These are phyloP conservation scores for Maniola jurtina DNA, from an alignment of 1,140 invertebrate species.

Conservation along the genomic window DNA sequence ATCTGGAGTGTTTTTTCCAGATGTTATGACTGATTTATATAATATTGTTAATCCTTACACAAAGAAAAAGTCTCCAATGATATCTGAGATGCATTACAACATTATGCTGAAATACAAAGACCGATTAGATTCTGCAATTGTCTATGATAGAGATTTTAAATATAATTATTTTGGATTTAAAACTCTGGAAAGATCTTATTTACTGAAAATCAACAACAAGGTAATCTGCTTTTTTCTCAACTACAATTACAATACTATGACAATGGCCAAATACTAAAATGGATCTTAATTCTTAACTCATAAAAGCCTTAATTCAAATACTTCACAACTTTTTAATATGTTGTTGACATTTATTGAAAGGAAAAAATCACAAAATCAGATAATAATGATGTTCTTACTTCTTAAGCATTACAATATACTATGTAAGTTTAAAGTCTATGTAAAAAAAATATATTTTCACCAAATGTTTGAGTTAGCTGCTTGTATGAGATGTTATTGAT, in stretches of 20 bases:
- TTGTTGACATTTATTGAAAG: neutral
- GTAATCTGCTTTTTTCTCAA: conserved; percentile 30
- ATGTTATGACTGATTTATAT: conserved; percentile 94
- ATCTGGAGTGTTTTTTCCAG: conserved; percentile 78
- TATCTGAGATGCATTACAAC: conserved; percentile 90
- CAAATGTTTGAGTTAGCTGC: too few relatives aligned
- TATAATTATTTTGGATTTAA: conserved; percentile 99
- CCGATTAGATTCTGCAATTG: conserved; percentile 95
- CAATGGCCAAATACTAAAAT: too few relatives aligned
- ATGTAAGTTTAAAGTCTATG: too few relatives aligned
- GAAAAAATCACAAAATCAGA: too few relatives aligned
- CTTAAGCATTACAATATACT: too few relatives aligned
- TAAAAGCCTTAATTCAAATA: neutral
- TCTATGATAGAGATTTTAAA: conserved; percentile 97
- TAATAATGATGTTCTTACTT: too few relatives aligned
- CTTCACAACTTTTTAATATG: too few relatives aligned
- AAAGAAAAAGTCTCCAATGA: conserved; percentile 86
- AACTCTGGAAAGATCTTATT: conserved; percentile 97
- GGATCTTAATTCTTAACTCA: too few relatives aligned
- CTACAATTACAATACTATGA: neutral
- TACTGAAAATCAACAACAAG: conserved; percentile 96
- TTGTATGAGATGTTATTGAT: too few relatives aligned
- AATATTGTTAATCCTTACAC: conserved; percentile 88
- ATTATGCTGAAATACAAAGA: conserved; percentile 94
- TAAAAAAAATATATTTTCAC: too few relatives aligned